Conservation (phyloP, 2,113 vertebrate species). For the Solenodon paradoxus region DNA sequence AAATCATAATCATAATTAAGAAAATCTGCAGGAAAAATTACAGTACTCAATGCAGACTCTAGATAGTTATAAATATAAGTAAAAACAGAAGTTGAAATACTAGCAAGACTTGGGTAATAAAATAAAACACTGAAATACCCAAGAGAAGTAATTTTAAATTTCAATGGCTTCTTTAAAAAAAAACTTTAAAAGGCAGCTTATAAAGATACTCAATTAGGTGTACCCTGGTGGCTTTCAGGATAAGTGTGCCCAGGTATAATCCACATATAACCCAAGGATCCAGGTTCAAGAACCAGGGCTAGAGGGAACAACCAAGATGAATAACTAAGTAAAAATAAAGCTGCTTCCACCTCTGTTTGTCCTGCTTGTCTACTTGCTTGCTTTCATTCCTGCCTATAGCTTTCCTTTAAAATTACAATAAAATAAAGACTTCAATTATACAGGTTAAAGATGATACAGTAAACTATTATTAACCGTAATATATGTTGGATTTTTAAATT, state of each 20-base stretch:
- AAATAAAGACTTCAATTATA: too few relatives aligned
- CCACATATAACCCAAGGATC: too few relatives aligned
- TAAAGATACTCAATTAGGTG: neutral
- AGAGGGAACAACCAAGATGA: too few relatives aligned
- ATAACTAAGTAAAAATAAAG: too few relatives aligned
- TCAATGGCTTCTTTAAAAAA: neutral
- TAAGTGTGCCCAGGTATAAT: too few relatives aligned
- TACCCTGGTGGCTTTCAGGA: too few relatives aligned
- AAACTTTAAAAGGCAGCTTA: neutral
- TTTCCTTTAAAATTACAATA: too few relatives aligned
- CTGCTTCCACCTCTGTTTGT: too few relatives aligned
- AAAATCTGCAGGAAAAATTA: neutral
- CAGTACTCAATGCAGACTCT: neutral
- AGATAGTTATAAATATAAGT: conserved; percentile 19
- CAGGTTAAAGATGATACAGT: neutral
- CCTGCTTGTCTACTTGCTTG: too few relatives aligned
- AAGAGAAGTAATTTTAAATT: neutral
- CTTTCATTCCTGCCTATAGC: too few relatives aligned
- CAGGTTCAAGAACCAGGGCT: too few relatives aligned
- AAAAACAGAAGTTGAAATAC: neutral
- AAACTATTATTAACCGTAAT: conserved; percentile 1
- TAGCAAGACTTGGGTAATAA: neutral
- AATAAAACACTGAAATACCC: neutral
- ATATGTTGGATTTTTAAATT: conserved; percentile 8
- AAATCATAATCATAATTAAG: neutral